Evolutionary conservation across 2,797 vertebrate species (phyloP).

Genomic region (Onychomys torridus): DNA sequence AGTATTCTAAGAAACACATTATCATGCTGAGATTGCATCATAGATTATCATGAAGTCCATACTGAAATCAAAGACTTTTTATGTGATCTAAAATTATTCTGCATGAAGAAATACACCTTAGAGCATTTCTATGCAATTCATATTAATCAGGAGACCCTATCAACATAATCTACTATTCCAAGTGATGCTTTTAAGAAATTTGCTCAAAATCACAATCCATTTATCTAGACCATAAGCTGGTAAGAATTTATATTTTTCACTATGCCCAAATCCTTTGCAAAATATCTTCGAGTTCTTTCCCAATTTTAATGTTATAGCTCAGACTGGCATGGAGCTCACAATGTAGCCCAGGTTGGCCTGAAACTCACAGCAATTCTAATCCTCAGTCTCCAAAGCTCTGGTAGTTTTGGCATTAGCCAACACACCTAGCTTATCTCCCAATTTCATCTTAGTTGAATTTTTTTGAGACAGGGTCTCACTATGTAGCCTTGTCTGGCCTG

Average conservation of each 20-base stretch:
- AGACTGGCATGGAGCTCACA: background rate
- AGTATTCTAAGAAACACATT: constrained; percentile 7
- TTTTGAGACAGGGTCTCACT: background rate
- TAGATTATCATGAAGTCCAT: constrained; percentile 21
- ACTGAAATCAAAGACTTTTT: background rate
- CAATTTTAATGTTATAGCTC: background rate
- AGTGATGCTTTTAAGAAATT: background rate
- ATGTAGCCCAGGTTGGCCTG: background rate
- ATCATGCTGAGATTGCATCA: constrained; percentile 7
- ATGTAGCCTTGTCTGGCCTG: background rate
- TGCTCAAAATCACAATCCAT: constrained; percentile 26
- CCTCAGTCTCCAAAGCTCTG: background rate
- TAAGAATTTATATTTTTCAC: background rate
- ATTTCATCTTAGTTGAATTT: background rate
- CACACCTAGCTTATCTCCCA: background rate
- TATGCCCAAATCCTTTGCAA: constrained; percentile 36
- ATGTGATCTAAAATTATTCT: constrained; percentile 28
- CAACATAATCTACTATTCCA: background rate
- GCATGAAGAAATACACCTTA: constrained; percentile 11
- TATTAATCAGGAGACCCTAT: constrained; percentile 21
- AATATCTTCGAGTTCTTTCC: constrained; percentile 40
- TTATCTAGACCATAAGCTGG: background rate
- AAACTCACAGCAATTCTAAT: background rate
- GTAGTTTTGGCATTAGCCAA: background rate
- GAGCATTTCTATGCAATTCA: background rate